Base-by-base conservation (phyloP, 2,113 vertebrate genomes). In the Brienomyrus brachyistius region DNA sequence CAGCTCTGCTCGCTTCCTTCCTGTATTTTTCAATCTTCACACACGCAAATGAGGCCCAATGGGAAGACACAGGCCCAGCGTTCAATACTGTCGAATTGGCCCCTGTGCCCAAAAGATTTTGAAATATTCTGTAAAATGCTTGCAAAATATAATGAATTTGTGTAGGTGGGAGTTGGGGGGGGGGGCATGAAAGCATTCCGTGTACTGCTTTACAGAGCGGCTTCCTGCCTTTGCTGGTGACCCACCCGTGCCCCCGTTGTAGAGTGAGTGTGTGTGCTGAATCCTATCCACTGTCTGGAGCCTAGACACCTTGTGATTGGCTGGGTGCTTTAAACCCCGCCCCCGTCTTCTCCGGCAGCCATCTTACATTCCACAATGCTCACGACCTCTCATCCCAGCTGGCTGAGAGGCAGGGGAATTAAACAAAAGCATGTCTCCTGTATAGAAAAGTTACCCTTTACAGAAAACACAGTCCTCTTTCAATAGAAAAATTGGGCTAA, bases 21-120 rank as follows among this genome's bases (percentile, higher is more conserved):
- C 93, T 92, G 17, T 94, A 93, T 95, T 94, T 94, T 92, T 93
- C 93, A 92, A 93, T 93, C 93, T 91, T 92, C 92, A 92, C 93
- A 91, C 93, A 92, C 93, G 92, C 94, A 95, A 96, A 96, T 95
- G 94, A 95, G 94, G 92, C 94, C 94, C 94, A 92, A 59, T 93
- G 94, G 95, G 93, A 89, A 91, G 89, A 54, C 23, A 8, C 5
- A 87, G 31, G 13, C 85, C n/a, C 85, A 35, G n/a, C 50, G 5
- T 50, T 23, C 50, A 19, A 35, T 23, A 11, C 27, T 27, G 54
- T 21, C 31, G 10, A 23, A 88, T 17, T 43, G 27, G 17, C 17
- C 15, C 40, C 13, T 62, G 5, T 59, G 15, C 5, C 15, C 5
- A n/a, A 59, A 54, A 54, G 8, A 54, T 31, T 77, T 40, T 40